Conservation (phyloP, 2,888 invertebrate genomes). For the Thecocarcelia acutangulata region DNA sequence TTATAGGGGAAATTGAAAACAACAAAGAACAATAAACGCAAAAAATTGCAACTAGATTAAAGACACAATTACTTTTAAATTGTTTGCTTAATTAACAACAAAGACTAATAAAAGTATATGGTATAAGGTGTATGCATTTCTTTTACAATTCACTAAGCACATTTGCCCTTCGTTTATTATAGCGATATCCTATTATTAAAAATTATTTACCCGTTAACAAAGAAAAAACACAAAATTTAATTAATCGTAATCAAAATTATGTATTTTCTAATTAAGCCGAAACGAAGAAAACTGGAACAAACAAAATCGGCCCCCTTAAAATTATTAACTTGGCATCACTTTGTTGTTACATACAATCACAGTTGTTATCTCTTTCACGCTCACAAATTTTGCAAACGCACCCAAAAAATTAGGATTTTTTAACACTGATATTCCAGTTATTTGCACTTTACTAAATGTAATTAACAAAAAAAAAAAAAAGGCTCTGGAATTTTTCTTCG, state of each 20-base stretch:
- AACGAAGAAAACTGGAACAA: slow-evolving; percentile 50
- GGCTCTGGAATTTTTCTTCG: slow-evolving; percentile 47
- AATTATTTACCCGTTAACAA: too few species aligned
- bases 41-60: too few species aligned
- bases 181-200: too few species aligned
- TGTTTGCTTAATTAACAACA: neutral
- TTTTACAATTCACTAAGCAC: too few species aligned
- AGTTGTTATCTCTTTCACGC: slow-evolving; percentile 35
- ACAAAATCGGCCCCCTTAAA: slow-evolving; percentile 40
- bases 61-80: neutral
- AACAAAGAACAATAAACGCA: slow-evolving; percentile 40
- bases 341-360: slow-evolving; percentile 12
- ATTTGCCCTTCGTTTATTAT: too few species aligned
- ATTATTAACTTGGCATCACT: slow-evolving; percentile 57
- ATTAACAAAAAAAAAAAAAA: slow-evolving; percentile 60
- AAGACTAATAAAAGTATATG: neutral
- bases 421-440: slow-evolving; percentile 42
- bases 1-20: slow-evolving; percentile 31
- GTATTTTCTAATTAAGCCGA: slow-evolving; percentile 28
- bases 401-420: slow-evolving; percentile 52
- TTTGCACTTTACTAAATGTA: slow-evolving; percentile 61
- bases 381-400: slow-evolving; percentile 56
- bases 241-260: slow-evolving; percentile 14
- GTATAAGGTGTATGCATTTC: too few species aligned
- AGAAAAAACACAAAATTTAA: neutral